Evolutionary conservation across 2,113 vertebrate genomes (phyloP).

Genomic region (Turdus rufiventris): DNA sequence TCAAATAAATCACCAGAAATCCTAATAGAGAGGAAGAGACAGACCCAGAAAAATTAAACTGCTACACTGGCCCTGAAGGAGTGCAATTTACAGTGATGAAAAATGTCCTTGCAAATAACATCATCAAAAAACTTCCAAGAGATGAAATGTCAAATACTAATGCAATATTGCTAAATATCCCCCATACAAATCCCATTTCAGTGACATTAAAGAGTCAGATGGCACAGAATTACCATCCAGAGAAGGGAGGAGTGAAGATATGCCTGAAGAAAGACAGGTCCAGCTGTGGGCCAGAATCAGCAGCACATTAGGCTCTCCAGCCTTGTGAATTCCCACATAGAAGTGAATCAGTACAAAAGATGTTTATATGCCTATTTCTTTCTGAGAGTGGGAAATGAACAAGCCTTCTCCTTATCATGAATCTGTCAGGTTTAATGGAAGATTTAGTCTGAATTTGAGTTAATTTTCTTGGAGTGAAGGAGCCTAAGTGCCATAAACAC

Average conservation of each 20-base stretch:
- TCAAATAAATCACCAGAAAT: constrained; percentile 33
- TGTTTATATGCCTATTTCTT: not conserved
- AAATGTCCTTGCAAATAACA: constrained; percentile 30
- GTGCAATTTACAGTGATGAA: not conserved
- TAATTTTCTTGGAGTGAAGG: not conserved
- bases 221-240: not conserved
- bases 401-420: not conserved
- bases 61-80: not conserved
- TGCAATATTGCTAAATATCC: not conserved
- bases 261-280: not conserved
- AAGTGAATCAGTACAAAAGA: not conserved
- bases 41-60: constrained; percentile 26
- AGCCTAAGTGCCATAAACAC: not conserved
- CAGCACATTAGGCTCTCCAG: not conserved
- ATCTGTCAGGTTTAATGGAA: not conserved
- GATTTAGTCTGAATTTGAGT: not conserved
- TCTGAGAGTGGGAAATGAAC: not conserved
- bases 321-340: not conserved
- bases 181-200: not conserved
- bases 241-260: not conserved
- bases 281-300: not conserved
- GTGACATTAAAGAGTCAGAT: not conserved
- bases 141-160: constrained; percentile 46
- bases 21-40: not conserved
- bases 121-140: not conserved